Base-by-base conservation (phyloP, 2,797 vertebrate species). In the Enteromius afrohamiltoni region DNA sequence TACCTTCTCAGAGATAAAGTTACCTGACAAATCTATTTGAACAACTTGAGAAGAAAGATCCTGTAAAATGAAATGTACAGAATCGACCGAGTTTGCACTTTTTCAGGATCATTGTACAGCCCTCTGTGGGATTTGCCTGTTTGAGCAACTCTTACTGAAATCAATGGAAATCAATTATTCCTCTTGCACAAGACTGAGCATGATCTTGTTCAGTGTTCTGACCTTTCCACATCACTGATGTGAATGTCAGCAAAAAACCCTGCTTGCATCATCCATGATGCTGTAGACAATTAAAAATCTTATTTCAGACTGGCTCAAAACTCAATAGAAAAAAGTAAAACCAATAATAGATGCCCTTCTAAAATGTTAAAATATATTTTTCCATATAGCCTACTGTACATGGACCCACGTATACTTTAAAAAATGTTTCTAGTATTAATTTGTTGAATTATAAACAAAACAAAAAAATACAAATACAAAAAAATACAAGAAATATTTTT, bases 141-240 rank as follows among this genome's bases (percentile, higher is more conserved):
- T 83, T 77, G 60, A 45, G 81, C 34, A 83, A 76, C 11, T 83
- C 16, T 76, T n/a, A 60, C 51, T 81, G 4, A 55, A 55, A 76
- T 11, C 13, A 29, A 6, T 26, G 26, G 34, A 82, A 83, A 83
- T 83, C 81, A 45, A 69, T 76, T 19, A 17, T 77, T n/a, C 7
- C 58, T 68, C 49, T 83, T 83, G 7, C 34, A 45, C 37, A 83
- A 83, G 19, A 45, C 9, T 31, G 40, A 47, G 26, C 53, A 60
- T 62, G 21, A 34, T 68, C 26, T 47, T 26, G 6, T 37, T 74
- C 7, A 2, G 17, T 64, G 65, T 40, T 64, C 31, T 42, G 81
- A 79, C 74, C 73, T 29, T 17, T 83, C 73, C 71, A 76, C 81
- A 83, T 58, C 73, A 75, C 74, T 16, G 40, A 55, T 49, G 40